Evolutionary conservation across 2,113 vertebrate genomes (phyloP).

Genomic region (Condylura cristata): DNA sequence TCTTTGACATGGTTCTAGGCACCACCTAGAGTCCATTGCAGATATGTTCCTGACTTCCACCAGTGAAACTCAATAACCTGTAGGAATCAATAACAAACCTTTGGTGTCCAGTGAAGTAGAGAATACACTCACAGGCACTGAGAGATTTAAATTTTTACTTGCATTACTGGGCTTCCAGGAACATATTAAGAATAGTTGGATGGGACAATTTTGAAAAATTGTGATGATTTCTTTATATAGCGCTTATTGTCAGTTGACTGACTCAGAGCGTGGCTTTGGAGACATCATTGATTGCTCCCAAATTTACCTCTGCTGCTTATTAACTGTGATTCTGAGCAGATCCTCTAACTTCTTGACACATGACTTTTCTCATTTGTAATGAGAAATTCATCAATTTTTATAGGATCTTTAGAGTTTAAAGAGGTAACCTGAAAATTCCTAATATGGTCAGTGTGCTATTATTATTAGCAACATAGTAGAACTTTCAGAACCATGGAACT

Average conservation of each 20-base stretch:
- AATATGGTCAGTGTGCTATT: neutral
- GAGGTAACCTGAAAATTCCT: neutral
- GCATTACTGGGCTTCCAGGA: neutral
- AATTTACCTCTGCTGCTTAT: neutral
- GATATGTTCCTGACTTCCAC: neutral
- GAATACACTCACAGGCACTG: neutral
- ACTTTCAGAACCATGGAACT: neutral
- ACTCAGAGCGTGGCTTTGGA: neutral
- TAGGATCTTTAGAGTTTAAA: neutral
- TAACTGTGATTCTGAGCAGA: neutral
- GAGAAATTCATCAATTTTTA: neutral
- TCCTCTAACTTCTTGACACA: neutral
- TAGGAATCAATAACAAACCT: neutral
- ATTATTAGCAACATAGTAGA: neutral
- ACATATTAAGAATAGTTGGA: neutral
- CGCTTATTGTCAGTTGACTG: neutral
- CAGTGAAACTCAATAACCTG: neutral
- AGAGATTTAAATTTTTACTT: neutral
- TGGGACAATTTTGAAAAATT: neutral
- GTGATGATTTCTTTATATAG: neutral
- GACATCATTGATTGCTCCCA: neutral
- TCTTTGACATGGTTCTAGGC: neutral
- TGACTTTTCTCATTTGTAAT: neutral
- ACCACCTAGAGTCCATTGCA: neutral
- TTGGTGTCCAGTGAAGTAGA: neutral